Conservation (phyloP, 2,888 invertebrate species). For the Euplexia lucipara region DNA sequence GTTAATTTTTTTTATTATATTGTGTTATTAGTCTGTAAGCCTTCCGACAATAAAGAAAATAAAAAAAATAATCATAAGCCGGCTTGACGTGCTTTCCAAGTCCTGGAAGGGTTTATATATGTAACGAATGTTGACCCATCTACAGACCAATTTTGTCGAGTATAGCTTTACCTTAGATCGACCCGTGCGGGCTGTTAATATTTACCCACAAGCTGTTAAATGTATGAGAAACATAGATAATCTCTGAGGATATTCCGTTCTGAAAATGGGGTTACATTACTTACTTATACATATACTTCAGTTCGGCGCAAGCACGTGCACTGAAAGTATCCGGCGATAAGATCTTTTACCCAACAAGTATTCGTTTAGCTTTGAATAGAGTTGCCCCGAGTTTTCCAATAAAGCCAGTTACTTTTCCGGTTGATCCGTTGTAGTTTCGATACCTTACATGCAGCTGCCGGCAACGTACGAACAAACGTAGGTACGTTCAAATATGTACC, state of each 20-base stretch:
- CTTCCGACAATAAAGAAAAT: too few relatives aligned
- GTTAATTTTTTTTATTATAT: too few relatives aligned
- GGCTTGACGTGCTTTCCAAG: too few relatives aligned
- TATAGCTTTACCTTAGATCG: too few relatives aligned
- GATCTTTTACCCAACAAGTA: slow-evolving; percentile 54
- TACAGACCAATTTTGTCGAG: too few relatives aligned
- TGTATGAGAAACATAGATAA: slow-evolving; percentile 9
- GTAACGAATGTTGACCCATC: too few relatives aligned
- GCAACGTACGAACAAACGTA: too few relatives aligned
- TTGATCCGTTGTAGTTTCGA: slow-evolving; percentile 40
- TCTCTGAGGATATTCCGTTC: slow-evolving; percentile 15
- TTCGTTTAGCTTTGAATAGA: slow-evolving; percentile 49
- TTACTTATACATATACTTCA: slow-evolving; percentile 26
- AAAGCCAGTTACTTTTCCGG: slow-evolving; percentile 54
- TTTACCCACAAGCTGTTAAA: too few relatives aligned
- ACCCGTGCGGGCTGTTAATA: too few relatives aligned
- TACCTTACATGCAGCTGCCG: slow-evolving; percentile 27
- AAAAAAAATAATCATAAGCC: too few relatives aligned
- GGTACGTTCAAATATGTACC: slow-evolving; percentile 13
- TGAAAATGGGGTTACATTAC: slow-evolving; percentile 37
- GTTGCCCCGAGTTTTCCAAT: slow-evolving; percentile 59
- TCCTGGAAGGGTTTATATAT: too few relatives aligned
- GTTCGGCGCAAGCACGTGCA: slow-evolving; percentile 44
- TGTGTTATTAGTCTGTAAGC: too few relatives aligned
- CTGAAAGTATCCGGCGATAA: slow-evolving; percentile 49